phyloP scores from a whole-genome alignment of 2,888 invertebrate species.

The Tenthredo amoena region DNA sequence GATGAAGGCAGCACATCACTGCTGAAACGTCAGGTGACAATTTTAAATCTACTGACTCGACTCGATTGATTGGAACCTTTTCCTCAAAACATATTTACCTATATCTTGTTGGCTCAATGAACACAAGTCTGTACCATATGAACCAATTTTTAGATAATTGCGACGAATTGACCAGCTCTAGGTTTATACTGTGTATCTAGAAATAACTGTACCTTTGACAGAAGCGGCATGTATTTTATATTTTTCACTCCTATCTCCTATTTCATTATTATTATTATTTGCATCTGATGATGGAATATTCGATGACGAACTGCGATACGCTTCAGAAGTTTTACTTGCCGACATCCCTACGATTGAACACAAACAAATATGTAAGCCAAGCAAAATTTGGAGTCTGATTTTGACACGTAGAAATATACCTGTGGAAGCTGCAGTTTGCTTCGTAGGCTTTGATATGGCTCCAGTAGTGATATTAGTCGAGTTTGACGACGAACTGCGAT shows the following conservation, averaged over 20 bases:
- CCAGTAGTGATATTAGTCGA: not conserved
- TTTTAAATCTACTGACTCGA: too few relatives aligned
- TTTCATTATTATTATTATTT: slow-evolving; percentile 1
- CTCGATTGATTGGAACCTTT: too few relatives aligned
- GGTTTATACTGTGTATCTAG: not conserved
- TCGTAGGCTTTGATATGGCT: not conserved
- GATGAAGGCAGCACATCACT: too few relatives aligned
- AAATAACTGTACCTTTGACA: not conserved
- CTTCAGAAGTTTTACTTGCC: not conserved
- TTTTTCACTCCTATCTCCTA: not conserved
- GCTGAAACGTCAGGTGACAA: too few relatives aligned
- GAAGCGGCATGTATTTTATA: not conserved
- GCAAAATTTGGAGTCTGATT: not conserved
- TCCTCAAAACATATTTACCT: too few relatives aligned
- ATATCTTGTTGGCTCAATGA: slow-evolving; percentile 5
- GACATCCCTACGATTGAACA: not conserved
- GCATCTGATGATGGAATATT: slow-evolving; percentile 5
- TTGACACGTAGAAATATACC: slow-evolving; percentile 4
- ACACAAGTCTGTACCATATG: not conserved
- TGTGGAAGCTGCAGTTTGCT: not conserved
- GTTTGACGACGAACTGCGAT: not conserved
- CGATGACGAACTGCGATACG: not conserved
- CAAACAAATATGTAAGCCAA: not conserved
- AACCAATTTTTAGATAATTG: slow-evolving; percentile 14
- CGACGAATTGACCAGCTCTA: slow-evolving; percentile 5